Evolutionary conservation across 2,797 vertebrate genomes (phyloP).

Genomic region (Perodicticus potto): DNA sequence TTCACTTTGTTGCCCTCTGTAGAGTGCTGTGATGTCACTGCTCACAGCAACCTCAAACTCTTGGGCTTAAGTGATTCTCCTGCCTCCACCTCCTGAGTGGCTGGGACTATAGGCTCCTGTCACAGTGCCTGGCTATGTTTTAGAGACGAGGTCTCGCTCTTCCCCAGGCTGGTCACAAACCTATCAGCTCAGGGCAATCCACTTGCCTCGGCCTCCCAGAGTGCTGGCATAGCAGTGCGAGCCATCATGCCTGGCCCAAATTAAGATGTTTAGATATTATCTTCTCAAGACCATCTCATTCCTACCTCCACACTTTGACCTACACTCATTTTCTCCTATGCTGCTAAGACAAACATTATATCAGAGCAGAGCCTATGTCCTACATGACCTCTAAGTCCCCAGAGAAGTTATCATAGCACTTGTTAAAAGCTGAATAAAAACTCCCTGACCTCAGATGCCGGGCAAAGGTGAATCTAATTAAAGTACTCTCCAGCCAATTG

Average conservation of each 20-base stretch:
- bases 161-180: no score
- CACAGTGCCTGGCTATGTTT: no score
- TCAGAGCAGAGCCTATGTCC: not conserved
- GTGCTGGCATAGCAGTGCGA: no score
- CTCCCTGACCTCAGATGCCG: not conserved
- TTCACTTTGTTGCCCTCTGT: no score
- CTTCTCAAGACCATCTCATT: not conserved
- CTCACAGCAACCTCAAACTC: no score
- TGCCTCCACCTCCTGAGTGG: no score
- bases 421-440: slow-evolving; percentile 2
- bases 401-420: not conserved
- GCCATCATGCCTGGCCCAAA: not conserved
- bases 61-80: no score
- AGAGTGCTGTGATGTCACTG: no score
- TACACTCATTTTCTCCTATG: not conserved
- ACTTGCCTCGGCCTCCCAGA: no score
- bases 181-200: no score
- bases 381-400: not conserved
- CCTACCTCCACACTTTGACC: not conserved
- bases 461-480: not conserved
- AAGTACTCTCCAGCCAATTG: not conserved
- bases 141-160: no score
- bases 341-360: not conserved
- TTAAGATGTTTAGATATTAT: not conserved
- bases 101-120: no score